Evolutionary conservation across 37 sponge, comb jelly and placozoan species (phyloP).

Genomic region (Mnemiopsis leidyi): DNA sequence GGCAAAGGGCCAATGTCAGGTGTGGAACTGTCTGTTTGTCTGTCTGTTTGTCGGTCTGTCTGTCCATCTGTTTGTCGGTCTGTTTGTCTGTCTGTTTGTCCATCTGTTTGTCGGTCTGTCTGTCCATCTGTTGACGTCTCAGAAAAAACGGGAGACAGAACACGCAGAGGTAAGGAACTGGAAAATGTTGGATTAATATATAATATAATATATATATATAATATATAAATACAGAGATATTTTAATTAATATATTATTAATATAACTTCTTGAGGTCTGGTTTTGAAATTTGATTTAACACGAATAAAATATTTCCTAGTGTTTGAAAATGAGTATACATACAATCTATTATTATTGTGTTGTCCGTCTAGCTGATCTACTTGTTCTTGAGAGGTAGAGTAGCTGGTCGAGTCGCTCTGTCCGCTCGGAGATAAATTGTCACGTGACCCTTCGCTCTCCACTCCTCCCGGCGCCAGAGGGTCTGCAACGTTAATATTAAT

Average conservation of each 20-base stretch:
- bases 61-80: too few species aligned
- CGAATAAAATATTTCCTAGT: not conserved
- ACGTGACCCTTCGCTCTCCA: not conserved
- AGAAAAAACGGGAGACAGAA: not conserved
- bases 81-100: not conserved
- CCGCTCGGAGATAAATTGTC: not conserved
- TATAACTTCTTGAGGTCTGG: not conserved
- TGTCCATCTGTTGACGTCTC: not conserved
- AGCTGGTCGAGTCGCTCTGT: not conserved
- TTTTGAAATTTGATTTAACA: too few species aligned
- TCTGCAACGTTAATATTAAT: not conserved
- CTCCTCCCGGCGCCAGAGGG: not conserved
- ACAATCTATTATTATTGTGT: not conserved
- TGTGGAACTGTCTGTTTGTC: not conserved
- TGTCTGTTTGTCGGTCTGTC: not conserved
- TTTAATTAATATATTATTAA: too few species aligned
- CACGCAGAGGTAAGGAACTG: not conserved
- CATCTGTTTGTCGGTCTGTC: not conserved
- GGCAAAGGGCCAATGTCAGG: conserved; percentile 4
- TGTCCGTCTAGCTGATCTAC: not conserved
- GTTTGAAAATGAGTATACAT: too few species aligned
- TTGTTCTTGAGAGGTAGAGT: not conserved
- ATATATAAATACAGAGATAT: too few species aligned
- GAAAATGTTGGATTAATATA: not conserved
- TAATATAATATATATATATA: too few species aligned